Evolutionary conservation across 2,113 vertebrate species (phyloP).

Genomic region (Peromyscus leucopus): DNA sequence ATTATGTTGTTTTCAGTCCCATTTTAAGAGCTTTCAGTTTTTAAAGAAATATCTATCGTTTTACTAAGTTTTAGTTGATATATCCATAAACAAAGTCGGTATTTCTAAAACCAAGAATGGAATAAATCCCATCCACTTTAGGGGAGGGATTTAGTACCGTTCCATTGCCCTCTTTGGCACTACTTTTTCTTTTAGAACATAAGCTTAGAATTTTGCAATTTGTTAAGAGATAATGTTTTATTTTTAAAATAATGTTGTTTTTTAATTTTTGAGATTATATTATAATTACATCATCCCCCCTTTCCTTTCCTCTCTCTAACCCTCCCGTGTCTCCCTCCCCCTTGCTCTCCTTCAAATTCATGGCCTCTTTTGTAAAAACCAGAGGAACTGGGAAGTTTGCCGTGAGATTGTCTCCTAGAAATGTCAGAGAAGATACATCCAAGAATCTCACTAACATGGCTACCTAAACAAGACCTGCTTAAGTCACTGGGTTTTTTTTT

Average conservation of each 20-base stretch:
- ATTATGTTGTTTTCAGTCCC: constrained; percentile 33
- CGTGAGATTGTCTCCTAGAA: background rate
- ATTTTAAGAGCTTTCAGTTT: constrained; percentile 22
- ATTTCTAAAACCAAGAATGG: constrained; percentile 40
- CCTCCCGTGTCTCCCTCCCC: too few relatives aligned
- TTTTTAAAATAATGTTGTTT: background rate
- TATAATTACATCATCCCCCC: background rate
- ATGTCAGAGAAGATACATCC: background rate
- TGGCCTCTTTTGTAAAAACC: background rate
- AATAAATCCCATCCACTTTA: background rate
- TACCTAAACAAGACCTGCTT: background rate
- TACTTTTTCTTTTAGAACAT: constrained; percentile 33
- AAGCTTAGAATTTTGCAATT: background rate
- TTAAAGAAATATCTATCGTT: background rate
- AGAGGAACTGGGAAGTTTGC: background rate
- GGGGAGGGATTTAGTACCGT: background rate
- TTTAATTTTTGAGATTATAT: background rate
- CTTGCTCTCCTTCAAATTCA: background rate
- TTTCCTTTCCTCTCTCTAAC: background rate
- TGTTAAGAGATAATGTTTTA: background rate
- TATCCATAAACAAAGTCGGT: background rate
- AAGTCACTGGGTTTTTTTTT: background rate
- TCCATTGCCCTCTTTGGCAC: background rate
- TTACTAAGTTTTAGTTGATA: constrained; percentile 38
- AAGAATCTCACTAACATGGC: background rate